Evolutionary conservation across 2,888 invertebrate species (phyloP).

Genomic region (Rotaria macrura): DNA sequence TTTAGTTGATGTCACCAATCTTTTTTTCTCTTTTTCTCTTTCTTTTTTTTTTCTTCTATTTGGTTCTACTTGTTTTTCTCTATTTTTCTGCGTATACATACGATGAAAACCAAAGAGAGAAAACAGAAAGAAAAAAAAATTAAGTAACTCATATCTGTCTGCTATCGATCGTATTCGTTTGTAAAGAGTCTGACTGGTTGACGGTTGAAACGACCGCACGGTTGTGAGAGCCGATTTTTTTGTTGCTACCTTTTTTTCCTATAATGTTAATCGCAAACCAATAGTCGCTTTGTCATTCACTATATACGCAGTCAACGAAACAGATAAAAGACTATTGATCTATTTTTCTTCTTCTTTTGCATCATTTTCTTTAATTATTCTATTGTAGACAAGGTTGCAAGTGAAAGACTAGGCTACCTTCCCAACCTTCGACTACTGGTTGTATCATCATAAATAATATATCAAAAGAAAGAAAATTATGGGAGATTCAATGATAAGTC

Average conservation of each 20-base stretch:
- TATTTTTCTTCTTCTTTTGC: background rate
- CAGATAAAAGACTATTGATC: background rate
- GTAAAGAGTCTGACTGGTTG: background rate
- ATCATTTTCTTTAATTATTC: background rate
- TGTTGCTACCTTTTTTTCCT: background rate
- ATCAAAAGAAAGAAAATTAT: background rate
- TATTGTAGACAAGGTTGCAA: background rate
- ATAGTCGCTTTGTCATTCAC: background rate
- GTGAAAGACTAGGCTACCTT: background rate
- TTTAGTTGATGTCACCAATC: background rate
- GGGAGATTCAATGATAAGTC: background rate
- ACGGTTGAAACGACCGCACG: background rate
- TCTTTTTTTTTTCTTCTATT: background rate
- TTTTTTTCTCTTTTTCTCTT: background rate
- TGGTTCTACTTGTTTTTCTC: background rate
- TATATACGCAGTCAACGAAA: background rate
- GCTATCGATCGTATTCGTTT: background rate
- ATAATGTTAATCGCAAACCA: background rate
- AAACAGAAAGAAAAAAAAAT: background rate
- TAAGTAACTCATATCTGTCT: background rate
- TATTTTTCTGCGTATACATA: background rate
- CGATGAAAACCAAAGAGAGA: background rate
- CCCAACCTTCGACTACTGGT: background rate
- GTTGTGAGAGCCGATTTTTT: background rate
- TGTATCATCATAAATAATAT: background rate